phyloP scores from a whole-genome alignment of 2,888 invertebrate species.

The Erebia aethiops region DNA sequence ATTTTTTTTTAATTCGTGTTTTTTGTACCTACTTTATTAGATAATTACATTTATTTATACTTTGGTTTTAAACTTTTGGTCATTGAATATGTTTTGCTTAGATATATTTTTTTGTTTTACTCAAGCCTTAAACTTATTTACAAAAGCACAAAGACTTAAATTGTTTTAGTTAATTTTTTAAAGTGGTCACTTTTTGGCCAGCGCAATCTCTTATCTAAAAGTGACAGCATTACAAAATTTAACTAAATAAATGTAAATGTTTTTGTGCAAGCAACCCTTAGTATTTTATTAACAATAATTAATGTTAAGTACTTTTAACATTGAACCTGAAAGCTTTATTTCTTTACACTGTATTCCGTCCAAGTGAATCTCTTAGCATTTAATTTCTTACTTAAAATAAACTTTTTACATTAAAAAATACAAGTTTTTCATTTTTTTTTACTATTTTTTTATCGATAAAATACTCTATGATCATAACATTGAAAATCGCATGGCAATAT shows the following conservation, averaged over 20 bases:
- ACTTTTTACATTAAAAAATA: background rate
- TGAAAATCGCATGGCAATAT: conserved; percentile 62
- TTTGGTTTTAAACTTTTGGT: no score
- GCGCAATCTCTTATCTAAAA: no score
- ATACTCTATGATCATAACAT: conserved; percentile 59
- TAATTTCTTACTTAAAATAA: conserved; percentile 1
- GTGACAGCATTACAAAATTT: no score
- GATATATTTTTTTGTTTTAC: no score
- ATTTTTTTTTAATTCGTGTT: background rate
- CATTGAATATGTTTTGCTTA: background rate
- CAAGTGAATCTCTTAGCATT: conserved; percentile 35
- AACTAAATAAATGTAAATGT: no score
- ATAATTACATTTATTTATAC: no score
- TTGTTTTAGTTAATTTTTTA: no score
- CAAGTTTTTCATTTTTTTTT: conserved; percentile 32
- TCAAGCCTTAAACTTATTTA: no score
- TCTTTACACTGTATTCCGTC: conserved; percentile 38
- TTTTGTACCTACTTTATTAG: no score
- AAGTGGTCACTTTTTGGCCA: no score
- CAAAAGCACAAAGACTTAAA: no score
- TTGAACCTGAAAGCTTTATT: conserved; percentile 10
- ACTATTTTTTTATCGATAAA: conserved; percentile 36
- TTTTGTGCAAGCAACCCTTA: no score
- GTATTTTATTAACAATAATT: background rate
- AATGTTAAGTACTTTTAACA: conserved; percentile 5